These are phyloP conservation scores for Pseudopodoces humilis DNA, from an alignment of 2,113 vertebrate species.

Conservation along the genomic window DNA sequence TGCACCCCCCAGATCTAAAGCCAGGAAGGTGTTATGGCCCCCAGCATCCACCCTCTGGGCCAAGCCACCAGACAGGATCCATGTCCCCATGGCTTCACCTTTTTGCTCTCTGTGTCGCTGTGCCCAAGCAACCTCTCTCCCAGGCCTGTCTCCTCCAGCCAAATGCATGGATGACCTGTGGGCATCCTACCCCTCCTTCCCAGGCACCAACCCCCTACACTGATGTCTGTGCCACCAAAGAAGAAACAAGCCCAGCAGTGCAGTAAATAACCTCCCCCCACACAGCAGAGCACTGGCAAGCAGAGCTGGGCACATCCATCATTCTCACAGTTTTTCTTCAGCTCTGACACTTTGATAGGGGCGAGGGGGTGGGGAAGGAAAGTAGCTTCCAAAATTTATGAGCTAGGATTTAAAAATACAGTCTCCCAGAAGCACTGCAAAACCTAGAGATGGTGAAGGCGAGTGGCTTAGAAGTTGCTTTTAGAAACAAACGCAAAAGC, in stretches of 20 bases:
- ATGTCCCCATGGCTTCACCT: not conserved
- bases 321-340: not conserved
- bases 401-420: constrained; percentile 58
- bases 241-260: not conserved
- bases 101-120: not conserved
- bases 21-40: not conserved
- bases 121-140: not conserved
- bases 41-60: not conserved
- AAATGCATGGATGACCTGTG: accelerated
- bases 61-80: not conserved
- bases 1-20: not conserved
- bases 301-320: not conserved
- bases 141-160: not conserved
- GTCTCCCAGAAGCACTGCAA: not conserved
- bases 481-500: not conserved
- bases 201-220: accelerated
- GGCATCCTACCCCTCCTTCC: not conserved
- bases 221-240: not conserved
- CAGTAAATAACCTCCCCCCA: constrained; percentile 11
- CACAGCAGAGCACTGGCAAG: not conserved
- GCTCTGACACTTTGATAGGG: constrained; percentile 51
- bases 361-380: constrained; percentile 33
- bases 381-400: constrained; percentile 65
- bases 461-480: not conserved
- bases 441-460: not conserved